phyloP scores from a whole-genome alignment of 2,113 vertebrate species.

The Poecile atricapillus region DNA sequence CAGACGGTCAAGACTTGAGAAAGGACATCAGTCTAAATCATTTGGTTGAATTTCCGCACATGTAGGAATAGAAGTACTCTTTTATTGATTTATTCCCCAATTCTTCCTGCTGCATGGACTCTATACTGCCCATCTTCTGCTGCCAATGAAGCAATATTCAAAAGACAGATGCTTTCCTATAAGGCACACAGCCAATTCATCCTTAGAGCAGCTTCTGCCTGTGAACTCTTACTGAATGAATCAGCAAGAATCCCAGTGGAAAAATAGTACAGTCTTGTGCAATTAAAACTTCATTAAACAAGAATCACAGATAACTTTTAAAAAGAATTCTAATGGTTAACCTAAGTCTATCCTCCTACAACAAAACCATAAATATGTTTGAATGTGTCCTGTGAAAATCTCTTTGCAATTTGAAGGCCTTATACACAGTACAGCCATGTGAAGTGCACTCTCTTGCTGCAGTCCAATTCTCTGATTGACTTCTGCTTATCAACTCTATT shows the following conservation, averaged over 20 bases:
- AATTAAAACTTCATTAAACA: background rate
- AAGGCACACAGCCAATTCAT: background rate
- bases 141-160: background rate
- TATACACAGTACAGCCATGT: background rate
- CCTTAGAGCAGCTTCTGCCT: background rate
- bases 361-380: background rate
- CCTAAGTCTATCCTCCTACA: background rate
- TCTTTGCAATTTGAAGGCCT: background rate
- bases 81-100: background rate
- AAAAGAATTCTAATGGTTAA: background rate
- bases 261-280: background rate
- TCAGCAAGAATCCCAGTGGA: background rate
- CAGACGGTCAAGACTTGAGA: background rate
- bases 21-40: background rate
- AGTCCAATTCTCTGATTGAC: background rate
- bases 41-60: background rate
- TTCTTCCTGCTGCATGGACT: background rate
- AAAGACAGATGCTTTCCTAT: background rate
- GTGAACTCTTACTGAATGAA: background rate
- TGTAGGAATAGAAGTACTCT: background rate
- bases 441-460: background rate
- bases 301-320: background rate
- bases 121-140: background rate
- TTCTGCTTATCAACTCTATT: background rate
- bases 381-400: background rate